phyloP scores from a whole-genome alignment of 2,113 vertebrate species.

The Calyptommatus sinebrachiatus region DNA sequence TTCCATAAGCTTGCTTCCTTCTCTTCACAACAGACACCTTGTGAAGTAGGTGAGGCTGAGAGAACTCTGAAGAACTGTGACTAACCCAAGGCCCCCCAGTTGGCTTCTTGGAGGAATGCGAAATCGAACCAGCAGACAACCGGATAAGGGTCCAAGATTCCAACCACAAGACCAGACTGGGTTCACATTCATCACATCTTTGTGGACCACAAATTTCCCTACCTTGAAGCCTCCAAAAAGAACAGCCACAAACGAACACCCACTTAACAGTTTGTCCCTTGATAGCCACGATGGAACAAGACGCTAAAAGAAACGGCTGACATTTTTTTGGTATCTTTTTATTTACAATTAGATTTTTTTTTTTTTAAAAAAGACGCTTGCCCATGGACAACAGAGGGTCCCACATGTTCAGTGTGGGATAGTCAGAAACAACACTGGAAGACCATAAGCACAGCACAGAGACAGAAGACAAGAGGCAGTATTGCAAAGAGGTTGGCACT shows the following conservation, averaged over 20 bases:
- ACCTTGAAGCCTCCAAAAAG: not conserved
- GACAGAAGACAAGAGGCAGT: not conserved
- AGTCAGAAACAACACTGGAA: conserved; percentile 21
- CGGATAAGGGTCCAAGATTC: too few species aligned
- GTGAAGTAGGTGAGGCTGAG: too few species aligned
- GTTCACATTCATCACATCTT: too few species aligned
- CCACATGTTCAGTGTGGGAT: conserved; percentile 13
- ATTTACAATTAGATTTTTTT: conserved; percentile 43
- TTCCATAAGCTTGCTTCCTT: too few species aligned
- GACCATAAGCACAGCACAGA: not conserved
- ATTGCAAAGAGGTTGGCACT: too few species aligned
- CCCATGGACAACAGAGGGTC: conserved; percentile 7
- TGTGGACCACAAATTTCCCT: not conserved
- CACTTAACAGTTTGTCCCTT: not conserved
- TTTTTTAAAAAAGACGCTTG: too few species aligned
- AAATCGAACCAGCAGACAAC: too few species aligned
- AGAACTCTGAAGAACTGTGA: too few species aligned
- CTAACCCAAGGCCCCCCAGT: too few species aligned
- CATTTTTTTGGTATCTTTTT: conserved; percentile 36
- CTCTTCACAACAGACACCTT: too few species aligned
- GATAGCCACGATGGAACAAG: not conserved
- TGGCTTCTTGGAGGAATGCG: too few species aligned
- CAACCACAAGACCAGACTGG: not conserved
- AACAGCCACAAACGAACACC: not conserved
- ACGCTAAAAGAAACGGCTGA: conserved; percentile 18